Conservation (phyloP, 2,888 invertebrate genomes). For the Girardia tigrina region DNA sequence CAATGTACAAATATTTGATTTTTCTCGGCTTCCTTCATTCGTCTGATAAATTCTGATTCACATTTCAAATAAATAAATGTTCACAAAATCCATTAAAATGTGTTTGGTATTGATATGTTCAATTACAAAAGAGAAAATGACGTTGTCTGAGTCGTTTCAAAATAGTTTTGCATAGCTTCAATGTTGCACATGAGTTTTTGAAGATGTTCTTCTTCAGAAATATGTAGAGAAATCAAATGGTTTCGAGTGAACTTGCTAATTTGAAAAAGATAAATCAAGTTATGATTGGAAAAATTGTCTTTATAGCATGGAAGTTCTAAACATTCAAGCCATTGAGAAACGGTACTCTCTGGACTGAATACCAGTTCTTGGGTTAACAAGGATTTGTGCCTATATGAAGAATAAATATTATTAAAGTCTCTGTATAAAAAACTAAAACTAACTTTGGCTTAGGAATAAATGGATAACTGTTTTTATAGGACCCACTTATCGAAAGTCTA, state of each 20-base stretch:
- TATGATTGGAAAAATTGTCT: not conserved
- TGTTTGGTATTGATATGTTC: not conserved
- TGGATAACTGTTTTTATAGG: not conserved
- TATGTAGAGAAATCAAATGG: not conserved
- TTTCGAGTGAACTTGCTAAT: not conserved
- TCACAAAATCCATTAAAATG: too few relatives aligned
- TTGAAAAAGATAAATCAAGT: not conserved
- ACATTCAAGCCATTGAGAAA: not conserved
- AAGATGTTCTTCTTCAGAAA: not conserved
- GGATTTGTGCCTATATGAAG: not conserved
- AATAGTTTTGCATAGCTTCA: slow-evolving; percentile 23
- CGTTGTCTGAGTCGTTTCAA: not conserved
- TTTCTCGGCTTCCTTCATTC: too few relatives aligned
- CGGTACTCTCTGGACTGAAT: not conserved
- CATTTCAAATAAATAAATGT: too few relatives aligned
- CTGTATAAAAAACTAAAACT: not conserved
- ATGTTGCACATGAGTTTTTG: not conserved
- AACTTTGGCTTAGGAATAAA: not conserved
- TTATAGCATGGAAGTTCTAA: not conserved
- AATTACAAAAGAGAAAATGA: not conserved
- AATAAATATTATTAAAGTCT: not conserved
- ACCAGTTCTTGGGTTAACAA: not conserved
- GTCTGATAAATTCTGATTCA: too few relatives aligned
- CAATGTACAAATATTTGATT: too few relatives aligned
- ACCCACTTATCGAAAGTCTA: not conserved